Conservation (phyloP, 2,113 vertebrate species). For the Xerus inauris region DNA sequence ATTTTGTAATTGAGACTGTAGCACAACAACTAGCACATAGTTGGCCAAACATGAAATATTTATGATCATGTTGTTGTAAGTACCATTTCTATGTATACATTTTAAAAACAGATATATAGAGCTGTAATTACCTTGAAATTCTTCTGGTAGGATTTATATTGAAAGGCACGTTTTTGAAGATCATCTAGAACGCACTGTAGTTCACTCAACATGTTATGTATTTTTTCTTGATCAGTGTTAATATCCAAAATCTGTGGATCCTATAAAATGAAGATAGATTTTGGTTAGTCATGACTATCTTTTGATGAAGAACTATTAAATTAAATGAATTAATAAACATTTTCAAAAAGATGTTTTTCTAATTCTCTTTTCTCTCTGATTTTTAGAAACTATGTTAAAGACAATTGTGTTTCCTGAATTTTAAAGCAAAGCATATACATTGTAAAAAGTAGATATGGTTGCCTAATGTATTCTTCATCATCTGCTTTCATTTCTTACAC, state of each 20-base stretch:
- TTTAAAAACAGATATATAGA: background rate
- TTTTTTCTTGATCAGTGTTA: conserved; percentile 83
- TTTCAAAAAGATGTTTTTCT: background rate
- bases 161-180: conserved; percentile 88
- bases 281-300: conserved; percentile 41
- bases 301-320: background rate
- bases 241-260: conserved; percentile 90
- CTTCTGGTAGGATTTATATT: conserved; percentile 90
- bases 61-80: background rate
- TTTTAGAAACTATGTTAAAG: conserved; percentile 25
- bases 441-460: background rate
- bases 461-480: background rate
- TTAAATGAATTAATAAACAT: background rate
- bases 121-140: conserved; percentile 89
- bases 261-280: conserved; percentile 81
- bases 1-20: background rate
- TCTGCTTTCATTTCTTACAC: background rate
- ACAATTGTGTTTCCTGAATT: background rate
- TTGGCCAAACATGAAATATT: background rate
- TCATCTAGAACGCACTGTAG: conserved; percentile 89
- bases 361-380: conserved; percentile 15
- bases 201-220: conserved; percentile 85
- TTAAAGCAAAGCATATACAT: background rate
- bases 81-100: background rate
- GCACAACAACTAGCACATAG: background rate